Percentiles rank a stretch among this genome's conserved stretches.
Conservation (phyloP, 1,140 invertebrate species). For the Polypedilum pembai region DNA sequence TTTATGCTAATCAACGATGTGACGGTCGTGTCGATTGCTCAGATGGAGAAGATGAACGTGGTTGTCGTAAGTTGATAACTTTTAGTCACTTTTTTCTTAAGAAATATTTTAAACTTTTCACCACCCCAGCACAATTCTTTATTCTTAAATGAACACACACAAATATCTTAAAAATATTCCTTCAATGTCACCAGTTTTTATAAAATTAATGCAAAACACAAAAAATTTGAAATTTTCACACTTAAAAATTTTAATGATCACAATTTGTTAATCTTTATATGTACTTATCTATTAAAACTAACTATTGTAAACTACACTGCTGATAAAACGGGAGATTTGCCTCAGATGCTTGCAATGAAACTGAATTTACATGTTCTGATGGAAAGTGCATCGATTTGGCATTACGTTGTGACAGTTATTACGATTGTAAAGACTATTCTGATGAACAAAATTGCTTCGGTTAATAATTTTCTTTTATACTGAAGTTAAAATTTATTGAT, state of each 20-base stretch:
- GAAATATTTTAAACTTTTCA: too few relatives aligned
- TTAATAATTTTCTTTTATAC: constrained; percentile 34
- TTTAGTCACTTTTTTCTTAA: too few relatives aligned
- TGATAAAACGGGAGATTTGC: not conserved
- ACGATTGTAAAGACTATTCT: constrained; percentile 84
- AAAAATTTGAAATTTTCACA: too few relatives aligned
- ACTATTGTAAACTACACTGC: too few relatives aligned
- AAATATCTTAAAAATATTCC: too few relatives aligned
- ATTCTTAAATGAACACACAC: too few relatives aligned
- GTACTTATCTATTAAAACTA: too few relatives aligned
- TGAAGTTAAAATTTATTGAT: not conserved
- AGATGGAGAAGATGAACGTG: constrained; percentile 55
- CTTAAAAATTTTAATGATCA: too few relatives aligned
- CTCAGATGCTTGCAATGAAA: constrained; percentile 44
- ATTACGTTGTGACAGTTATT: constrained; percentile 75
- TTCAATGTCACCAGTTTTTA: not conserved
- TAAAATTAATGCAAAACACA: not conserved
- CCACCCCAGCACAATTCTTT: too few relatives aligned
- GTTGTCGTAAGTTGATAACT: constrained; percentile 39
- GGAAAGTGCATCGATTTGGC: constrained; percentile 58
- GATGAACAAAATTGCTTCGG: constrained; percentile 81
- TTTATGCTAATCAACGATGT: constrained; percentile 51
- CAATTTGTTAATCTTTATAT: too few relatives aligned
- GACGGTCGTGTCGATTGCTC: constrained; percentile 62
- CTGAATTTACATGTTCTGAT: constrained; percentile 57